Evolutionary conservation across 23 tunicate species (phyloP).

Genomic region (Styela clava): DNA sequence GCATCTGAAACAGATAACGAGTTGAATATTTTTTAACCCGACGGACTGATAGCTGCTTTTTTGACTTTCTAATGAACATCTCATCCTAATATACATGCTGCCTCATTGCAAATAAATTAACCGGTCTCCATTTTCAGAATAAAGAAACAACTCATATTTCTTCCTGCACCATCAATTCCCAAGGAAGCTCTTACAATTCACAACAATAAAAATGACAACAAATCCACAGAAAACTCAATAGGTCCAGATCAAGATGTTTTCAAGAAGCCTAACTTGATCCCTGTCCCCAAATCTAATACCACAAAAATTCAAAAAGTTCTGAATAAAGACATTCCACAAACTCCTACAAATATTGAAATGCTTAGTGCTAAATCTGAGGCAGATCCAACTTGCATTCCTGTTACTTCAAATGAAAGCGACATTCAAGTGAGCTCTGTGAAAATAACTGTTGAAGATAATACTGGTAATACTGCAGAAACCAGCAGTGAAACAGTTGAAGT

Average conservation of each 20-base stretch:
- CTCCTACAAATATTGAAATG: slow-evolving; percentile 41
- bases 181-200: background rate
- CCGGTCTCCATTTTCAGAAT: background rate
- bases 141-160: slow-evolving; percentile 26
- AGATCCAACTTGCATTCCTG: background rate
- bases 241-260: slow-evolving; percentile 20
- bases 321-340: background rate
- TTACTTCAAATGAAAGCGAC: background rate
- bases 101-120: background rate
- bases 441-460: background rate
- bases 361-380: slow-evolving; percentile 44
- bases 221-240: background rate
- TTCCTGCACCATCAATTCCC: background rate
- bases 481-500: background rate
- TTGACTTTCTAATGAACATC: too few relatives aligned
- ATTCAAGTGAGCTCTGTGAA: background rate
- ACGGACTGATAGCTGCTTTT: too few relatives aligned
- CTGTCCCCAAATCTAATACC: slow-evolving; percentile 2
- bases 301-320: background rate
- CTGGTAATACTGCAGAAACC: background rate
- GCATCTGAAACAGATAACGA: too few relatives aligned
- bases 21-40: too few relatives aligned
- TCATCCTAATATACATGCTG: too few relatives aligned
- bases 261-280: slow-evolving; percentile 47
- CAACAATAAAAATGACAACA: background rate